These are phyloP conservation scores for Blastomussa wellsi DNA, from an alignment of 92 coral and sea anemone genomes.

Conservation along the genomic window DNA sequence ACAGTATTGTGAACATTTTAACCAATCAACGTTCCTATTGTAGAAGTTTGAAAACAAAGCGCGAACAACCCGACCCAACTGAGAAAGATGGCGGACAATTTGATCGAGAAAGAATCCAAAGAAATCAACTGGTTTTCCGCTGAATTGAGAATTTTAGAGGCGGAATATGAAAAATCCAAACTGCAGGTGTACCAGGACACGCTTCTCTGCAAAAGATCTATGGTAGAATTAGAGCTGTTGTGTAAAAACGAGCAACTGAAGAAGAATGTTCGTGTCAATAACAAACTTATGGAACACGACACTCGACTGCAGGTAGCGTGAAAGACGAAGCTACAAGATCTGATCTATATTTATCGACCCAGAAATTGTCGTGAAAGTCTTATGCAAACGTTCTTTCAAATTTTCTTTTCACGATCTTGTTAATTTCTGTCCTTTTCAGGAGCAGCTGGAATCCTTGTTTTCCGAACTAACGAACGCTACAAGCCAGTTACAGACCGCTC, in stretches of 20 bases:
- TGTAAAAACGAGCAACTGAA: slow-evolving; percentile 66
- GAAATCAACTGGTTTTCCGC: slow-evolving; percentile 56
- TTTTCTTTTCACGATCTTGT: not conserved
- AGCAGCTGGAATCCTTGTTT: slow-evolving; percentile 29
- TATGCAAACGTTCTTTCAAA: not conserved
- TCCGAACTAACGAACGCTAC: slow-evolving; percentile 14
- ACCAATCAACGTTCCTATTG: slow-evolving; percentile 51
- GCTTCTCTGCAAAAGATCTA: slow-evolving; percentile 71
- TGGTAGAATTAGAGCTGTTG: slow-evolving; percentile 63
- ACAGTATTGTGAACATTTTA: not conserved
- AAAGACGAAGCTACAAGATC: not conserved
- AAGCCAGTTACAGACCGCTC: slow-evolving; percentile 23
- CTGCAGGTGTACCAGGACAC: slow-evolving; percentile 77
- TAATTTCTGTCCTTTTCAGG: slow-evolving; percentile 9
- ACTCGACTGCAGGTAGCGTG: slow-evolving; percentile 39
- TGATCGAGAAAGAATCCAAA: not conserved
- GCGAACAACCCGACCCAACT: slow-evolving; percentile 40
- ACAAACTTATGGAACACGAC: slow-evolving; percentile 25
- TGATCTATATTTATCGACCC: not conserved
- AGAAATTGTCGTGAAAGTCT: not conserved
- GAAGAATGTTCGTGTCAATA: slow-evolving; percentile 46
- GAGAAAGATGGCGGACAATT: slow-evolving; percentile 75
- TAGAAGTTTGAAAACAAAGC: slow-evolving; percentile 26
- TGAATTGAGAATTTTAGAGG: slow-evolving; percentile 71
- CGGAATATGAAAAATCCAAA: slow-evolving; percentile 80